These are phyloP conservation scores for Corythornis cristatus DNA, from an alignment of 2,113 vertebrate genomes.

Conservation along the genomic window DNA sequence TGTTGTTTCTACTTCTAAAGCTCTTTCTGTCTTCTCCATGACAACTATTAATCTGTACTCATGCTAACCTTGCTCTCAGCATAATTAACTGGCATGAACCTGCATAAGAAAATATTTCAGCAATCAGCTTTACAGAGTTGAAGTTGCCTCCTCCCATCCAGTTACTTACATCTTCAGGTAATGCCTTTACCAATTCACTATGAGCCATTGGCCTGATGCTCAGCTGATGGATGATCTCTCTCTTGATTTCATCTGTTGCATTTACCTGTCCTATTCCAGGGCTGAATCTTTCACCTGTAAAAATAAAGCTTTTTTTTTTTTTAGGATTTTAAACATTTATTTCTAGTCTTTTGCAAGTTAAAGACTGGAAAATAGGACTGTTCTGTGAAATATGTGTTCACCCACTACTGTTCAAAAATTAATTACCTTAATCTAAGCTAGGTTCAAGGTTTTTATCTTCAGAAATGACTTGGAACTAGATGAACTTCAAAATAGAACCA, in stretches of 20 bases:
- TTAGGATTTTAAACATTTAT: background rate
- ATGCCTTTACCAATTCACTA: slow-evolving; percentile 94
- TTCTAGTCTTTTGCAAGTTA: background rate
- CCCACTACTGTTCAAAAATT: background rate
- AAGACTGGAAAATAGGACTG: background rate
- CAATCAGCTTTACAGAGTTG: background rate
- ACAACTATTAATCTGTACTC: background rate
- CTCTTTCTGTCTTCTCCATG: background rate
- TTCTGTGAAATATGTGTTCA: background rate
- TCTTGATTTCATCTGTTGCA: slow-evolving; percentile 87
- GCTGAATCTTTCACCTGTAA: slow-evolving; percentile 90
- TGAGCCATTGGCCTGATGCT: slow-evolving; percentile 97
- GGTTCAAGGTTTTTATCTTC: background rate
- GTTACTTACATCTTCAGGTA: slow-evolving; percentile 95
- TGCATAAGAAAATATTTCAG: background rate
- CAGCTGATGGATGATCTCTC: slow-evolving; percentile 96
- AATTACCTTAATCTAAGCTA: background rate
- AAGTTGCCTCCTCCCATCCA: background rate
- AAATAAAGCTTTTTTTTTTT: background rate
- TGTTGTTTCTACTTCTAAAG: background rate
- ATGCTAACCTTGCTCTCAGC: background rate
- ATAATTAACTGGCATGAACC: background rate
- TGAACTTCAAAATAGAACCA: background rate
- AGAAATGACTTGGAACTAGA: background rate
- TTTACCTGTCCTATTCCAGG: slow-evolving; percentile 90